Conservation (phyloP, 2,113 vertebrate species). For the Sylvia atricapilla region DNA sequence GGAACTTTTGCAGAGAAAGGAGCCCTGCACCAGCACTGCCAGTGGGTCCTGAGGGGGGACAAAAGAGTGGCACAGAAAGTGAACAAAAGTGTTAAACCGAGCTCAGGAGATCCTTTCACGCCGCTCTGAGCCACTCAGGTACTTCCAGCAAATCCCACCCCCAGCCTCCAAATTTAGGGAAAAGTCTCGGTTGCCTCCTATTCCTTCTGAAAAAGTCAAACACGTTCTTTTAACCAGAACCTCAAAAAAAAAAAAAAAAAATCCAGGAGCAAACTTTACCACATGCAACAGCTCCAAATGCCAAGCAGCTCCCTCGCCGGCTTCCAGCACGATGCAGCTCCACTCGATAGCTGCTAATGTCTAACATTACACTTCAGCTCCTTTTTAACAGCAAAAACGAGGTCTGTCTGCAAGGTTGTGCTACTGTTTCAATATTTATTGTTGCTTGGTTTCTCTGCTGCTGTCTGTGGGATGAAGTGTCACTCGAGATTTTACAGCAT, state of each 20-base stretch:
- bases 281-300: neutral
- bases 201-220: neutral
- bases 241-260: too few species aligned
- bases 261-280: neutral
- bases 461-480: slow-evolving; percentile 15
- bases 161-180: neutral
- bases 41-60: neutral
- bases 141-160: fast-evolving
- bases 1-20: neutral
- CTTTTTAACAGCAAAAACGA: neutral
- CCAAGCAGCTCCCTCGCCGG: neutral
- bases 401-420: slow-evolving; percentile 6
- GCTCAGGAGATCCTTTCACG: neutral
- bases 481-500: slow-evolving; percentile 17
- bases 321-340: neutral
- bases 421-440: slow-evolving; percentile 22
- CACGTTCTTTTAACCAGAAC: neutral
- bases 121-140: neutral
- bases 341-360: neutral
- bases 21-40: neutral
- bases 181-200: neutral
- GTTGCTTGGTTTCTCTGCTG: neutral
- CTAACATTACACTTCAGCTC: neutral
- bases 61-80: fast-evolving
- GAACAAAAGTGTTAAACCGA: fast-evolving